These are phyloP conservation scores for Acanthoscelides obtectus DNA, from an alignment of 2,888 invertebrate species.

Conservation along the genomic window DNA sequence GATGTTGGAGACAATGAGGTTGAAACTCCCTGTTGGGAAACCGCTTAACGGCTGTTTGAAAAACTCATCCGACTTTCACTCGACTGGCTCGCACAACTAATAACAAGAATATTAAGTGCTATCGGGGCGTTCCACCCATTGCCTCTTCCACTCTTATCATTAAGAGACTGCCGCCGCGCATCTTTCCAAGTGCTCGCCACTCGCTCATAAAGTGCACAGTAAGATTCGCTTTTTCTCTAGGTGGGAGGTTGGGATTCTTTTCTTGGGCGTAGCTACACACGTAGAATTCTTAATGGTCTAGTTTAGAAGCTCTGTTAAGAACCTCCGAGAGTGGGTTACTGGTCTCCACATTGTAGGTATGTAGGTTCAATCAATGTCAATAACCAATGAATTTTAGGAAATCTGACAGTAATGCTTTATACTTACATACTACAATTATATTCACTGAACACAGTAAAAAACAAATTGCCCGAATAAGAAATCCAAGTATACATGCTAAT, in stretches of 20 bases:
- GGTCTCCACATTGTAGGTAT: too few relatives aligned
- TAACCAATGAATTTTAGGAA: too few relatives aligned
- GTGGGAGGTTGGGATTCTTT: not conserved
- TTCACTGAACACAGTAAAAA: too few relatives aligned
- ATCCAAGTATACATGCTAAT: too few relatives aligned
- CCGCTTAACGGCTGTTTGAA: not conserved
- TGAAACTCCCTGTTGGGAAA: not conserved
- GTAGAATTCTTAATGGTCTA: not conserved
- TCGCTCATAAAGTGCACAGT: not conserved
- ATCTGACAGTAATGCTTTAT: too few relatives aligned
- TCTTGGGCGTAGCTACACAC: not conserved
- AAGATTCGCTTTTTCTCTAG: not conserved
- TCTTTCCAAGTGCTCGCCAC: not conserved
- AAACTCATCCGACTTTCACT: not conserved
- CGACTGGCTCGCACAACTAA: conserved; percentile 26
- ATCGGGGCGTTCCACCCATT: conserved; percentile 40
- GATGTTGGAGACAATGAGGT: not conserved
- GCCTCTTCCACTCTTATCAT: conserved; percentile 32
- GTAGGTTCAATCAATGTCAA: too few relatives aligned
- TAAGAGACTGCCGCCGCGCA: conserved; percentile 19
- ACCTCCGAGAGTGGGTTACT: too few relatives aligned
- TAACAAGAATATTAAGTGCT: conserved; percentile 40
- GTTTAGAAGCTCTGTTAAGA: too few relatives aligned
- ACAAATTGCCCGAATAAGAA: too few relatives aligned
- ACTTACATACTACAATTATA: too few relatives aligned